phyloP scores from a whole-genome alignment of 53 echinoderm and acorn worm genomes.

The Paelopatides confundens region DNA sequence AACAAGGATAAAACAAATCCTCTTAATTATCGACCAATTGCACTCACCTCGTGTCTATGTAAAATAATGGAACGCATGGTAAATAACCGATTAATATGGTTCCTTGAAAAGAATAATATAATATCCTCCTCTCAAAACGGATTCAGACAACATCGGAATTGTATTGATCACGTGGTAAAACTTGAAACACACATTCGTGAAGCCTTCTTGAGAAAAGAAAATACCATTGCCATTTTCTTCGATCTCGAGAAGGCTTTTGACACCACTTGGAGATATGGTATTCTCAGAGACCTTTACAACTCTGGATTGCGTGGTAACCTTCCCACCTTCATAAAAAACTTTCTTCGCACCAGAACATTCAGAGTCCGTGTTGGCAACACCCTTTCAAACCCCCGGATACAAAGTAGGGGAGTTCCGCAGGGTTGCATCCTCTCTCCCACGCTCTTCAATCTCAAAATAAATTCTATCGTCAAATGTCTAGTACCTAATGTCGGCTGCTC shows the following conservation, averaged over 20 bases:
- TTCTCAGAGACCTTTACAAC: background rate
- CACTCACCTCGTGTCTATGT: background rate
- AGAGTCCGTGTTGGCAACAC: too few relatives aligned
- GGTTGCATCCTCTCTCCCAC: too few relatives aligned
- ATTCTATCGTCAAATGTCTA: too few relatives aligned
- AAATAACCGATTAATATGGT: background rate
- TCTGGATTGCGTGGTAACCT: background rate
- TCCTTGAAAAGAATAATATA: background rate
- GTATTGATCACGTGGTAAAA: background rate
- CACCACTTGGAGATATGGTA: background rate
- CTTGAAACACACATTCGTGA: background rate
- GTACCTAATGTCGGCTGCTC: too few relatives aligned
- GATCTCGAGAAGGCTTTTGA: background rate
- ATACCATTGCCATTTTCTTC: background rate
- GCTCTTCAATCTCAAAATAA: too few relatives aligned
- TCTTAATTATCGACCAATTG: background rate
- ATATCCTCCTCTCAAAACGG: background rate
- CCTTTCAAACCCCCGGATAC: too few relatives aligned
- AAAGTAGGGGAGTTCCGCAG: too few relatives aligned
- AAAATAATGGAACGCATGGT: background rate
- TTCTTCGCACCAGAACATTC: too few relatives aligned
- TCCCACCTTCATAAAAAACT: too few relatives aligned
- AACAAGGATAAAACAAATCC: background rate
- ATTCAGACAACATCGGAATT: background rate
- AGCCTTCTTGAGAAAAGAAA: background rate